Evolutionary conservation across 2,797 vertebrate species (phyloP).

Genomic region (Sebastes nivosus): DNA sequence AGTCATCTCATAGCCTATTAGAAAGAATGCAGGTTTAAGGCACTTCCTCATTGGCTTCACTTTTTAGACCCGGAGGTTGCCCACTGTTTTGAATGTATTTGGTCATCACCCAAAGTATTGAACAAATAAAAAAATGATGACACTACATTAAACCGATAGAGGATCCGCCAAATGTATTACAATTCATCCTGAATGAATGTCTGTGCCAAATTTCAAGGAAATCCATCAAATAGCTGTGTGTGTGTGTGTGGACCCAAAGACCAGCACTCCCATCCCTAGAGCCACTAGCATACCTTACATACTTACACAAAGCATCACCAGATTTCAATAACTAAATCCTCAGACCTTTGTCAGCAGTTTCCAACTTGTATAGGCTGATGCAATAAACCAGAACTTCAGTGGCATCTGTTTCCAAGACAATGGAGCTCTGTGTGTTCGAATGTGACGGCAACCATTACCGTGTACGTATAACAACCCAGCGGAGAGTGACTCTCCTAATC

Average conservation of each 20-base stretch:
- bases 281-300: background rate
- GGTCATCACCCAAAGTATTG: background rate
- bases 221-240: background rate
- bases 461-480: slow-evolving; percentile 26
- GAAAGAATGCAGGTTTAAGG: too few species aligned
- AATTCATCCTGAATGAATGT: background rate
- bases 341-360: slow-evolving; percentile 37
- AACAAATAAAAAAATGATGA: background rate
- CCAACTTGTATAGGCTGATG: slow-evolving; percentile 29
- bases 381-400: slow-evolving; percentile 32
- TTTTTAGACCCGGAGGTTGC: too few species aligned
- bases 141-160: background rate
- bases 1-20: too few species aligned
- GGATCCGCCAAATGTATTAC: too few species aligned
- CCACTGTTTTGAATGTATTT: background rate
- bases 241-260: background rate
- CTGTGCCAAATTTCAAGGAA: background rate
- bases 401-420: slow-evolving; percentile 42
- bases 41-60: too few species aligned
- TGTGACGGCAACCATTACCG: slow-evolving; percentile 16
- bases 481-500: slow-evolving; percentile 51
- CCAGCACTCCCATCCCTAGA: background rate
- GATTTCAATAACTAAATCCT: slow-evolving; percentile 33
- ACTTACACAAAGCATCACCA: slow-evolving; percentile 24
- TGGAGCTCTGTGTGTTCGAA: slow-evolving; percentile 25